These are phyloP conservation scores for Mesoclemmys tuberculata DNA, from an alignment of 2,113 vertebrate species.

Conservation along the genomic window DNA sequence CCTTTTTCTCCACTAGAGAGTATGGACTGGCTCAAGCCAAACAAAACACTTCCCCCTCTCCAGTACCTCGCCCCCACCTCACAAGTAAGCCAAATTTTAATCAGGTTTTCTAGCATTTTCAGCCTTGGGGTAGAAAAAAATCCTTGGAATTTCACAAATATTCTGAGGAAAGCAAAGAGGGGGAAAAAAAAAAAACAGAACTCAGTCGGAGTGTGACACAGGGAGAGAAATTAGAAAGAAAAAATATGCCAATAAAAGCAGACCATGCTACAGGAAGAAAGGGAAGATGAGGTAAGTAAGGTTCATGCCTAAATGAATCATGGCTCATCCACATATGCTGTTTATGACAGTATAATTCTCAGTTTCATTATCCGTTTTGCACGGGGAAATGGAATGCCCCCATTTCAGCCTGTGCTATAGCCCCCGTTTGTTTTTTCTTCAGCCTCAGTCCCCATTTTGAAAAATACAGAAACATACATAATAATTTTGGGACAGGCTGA, in stretches of 20 bases:
- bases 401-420: neutral
- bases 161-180: neutral
- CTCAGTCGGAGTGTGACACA: neutral
- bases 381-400: neutral
- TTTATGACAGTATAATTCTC: neutral
- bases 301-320: neutral
- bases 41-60: neutral
- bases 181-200: neutral
- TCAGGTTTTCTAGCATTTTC: neutral
- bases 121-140: neutral
- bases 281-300: neutral
- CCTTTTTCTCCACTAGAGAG: neutral
- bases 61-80: neutral
- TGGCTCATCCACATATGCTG: neutral
- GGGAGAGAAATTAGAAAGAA: neutral
- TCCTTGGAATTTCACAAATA: conserved; percentile 17
- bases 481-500: neutral
- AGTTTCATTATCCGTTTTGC: neutral
- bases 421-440: neutral
- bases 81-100: neutral
- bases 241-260: neutral
- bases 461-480: neutral
- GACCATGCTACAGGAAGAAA: neutral
- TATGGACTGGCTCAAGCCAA: conserved; percentile 16
- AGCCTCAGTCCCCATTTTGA: neutral